Evolutionary conservation across 2,797 vertebrate species (phyloP), one percentile per base, ranked within the genome.

Genomic region (Tapirus indicus): DNA sequence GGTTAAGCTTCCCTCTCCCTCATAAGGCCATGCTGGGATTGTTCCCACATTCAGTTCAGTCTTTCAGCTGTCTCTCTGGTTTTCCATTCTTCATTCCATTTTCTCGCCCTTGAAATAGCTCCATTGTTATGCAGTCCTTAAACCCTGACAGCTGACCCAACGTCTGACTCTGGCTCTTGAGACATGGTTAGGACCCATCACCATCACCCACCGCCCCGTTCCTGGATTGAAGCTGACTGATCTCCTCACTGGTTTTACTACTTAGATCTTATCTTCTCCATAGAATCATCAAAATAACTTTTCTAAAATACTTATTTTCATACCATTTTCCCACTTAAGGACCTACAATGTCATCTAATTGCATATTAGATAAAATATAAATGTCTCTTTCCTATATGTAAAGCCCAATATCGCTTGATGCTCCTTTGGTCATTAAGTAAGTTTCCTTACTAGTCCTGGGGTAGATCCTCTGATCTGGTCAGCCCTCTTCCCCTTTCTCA

Each of bases 301-400:
- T 97, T 68, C 25, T 80, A n/a, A 89, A 96, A 86, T 80, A 41
- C 7, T 86, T 54, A 78, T 77, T 88, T 96, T 88, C 49, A 62
- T 94, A 80, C 7, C 32, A 77, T 16, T 91, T 96, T 83, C 62
- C 32, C 18, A n/a, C 25, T 60, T 83, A 92, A 95, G 27, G 20
- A 52, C 20, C 5, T 68, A 35, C 2, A 62, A 0, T 62, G 14
- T 49, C 58, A 44, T 92, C 38, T 82, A 82, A 56, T 17, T 82
- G 84, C 23, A 32, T 47, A 75, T 77, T 35, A 91, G 52, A 35
- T 92, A 79, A 94, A 85, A 62, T 64, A 72, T 27, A 94, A 77
- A 38, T 90, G 17, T 64, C 21, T 96, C 35, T 94, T 66, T 5
- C 54, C 5, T 90, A 7, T 58, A 32, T 75, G 32, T 35, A 72